Conservation (phyloP, 1,140 invertebrate species). For the Heterodera carotae region DNA sequence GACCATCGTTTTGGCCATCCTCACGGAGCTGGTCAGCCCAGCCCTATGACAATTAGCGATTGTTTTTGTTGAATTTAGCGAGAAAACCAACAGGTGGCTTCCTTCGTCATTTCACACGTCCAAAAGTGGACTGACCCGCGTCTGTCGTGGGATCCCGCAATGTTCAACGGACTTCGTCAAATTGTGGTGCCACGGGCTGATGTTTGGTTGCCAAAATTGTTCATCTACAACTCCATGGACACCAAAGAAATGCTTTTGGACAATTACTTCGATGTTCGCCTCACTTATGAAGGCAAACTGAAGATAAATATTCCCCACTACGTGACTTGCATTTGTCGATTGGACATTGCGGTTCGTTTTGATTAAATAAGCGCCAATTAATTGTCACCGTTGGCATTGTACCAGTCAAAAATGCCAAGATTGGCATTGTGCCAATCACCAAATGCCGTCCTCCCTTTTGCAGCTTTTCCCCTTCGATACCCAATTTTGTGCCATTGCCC, state of each 20-base stretch:
- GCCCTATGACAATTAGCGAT: neutral
- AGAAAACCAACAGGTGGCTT: slow-evolving; percentile 54
- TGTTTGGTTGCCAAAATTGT: slow-evolving; percentile 54
- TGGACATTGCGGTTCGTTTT: slow-evolving; percentile 48
- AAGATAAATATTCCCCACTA: slow-evolving; percentile 63
- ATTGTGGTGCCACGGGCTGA: slow-evolving; percentile 50
- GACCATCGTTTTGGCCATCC: slow-evolving; percentile 60
- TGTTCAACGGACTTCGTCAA: slow-evolving; percentile 41
- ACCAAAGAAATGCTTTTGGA: slow-evolving; percentile 62
- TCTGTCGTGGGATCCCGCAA: slow-evolving; percentile 42
- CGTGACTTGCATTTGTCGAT: slow-evolving; percentile 54
- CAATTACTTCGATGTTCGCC: slow-evolving; percentile 54
- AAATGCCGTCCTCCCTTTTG: no score
- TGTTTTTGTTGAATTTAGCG: slow-evolving; percentile 35
- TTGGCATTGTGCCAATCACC: no score
- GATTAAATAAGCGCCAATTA: no score
- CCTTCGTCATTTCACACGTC: slow-evolving; percentile 53
- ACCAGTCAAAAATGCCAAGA: no score
- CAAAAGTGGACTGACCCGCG: slow-evolving; percentile 52
- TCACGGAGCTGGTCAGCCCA: slow-evolving; percentile 48
- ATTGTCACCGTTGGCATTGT: no score
- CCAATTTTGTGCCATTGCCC: slow-evolving; percentile 62
- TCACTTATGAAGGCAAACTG: slow-evolving; percentile 45
- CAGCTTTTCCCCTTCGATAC: slow-evolving; percentile 56
- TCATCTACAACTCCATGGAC: slow-evolving; percentile 56